These are phyloP conservation scores for Ormia ochracea DNA, from an alignment of 2,888 invertebrate species.

Conservation along the genomic window DNA sequence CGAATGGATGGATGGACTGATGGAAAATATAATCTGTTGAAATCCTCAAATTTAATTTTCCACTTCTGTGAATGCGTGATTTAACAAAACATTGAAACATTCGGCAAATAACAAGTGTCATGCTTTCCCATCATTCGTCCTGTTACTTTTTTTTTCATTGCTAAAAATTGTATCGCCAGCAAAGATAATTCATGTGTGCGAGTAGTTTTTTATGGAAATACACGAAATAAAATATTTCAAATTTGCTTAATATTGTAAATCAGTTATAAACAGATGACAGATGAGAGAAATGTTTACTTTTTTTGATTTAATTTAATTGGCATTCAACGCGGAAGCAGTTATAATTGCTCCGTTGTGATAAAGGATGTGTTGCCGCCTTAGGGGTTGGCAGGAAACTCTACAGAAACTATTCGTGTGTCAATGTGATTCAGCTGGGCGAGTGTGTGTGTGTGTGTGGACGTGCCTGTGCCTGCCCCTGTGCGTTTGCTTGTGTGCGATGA, in stretches of 20 bases:
- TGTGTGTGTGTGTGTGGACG: background rate
- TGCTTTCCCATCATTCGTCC: conserved; percentile 49
- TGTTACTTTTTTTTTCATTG: background rate
- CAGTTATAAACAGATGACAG: conserved; percentile 25
- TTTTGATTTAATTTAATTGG: conserved; percentile 43
- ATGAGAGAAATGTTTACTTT: background rate
- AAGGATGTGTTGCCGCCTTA: background rate
- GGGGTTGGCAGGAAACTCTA: conserved; percentile 30
- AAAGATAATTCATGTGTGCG: background rate
- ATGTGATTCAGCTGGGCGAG: too few relatives aligned
- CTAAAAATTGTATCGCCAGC: conserved; percentile 8
- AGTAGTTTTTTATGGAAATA: conserved; percentile 24
- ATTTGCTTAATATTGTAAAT: conserved; percentile 14
- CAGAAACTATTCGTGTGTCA: conserved; percentile 11
- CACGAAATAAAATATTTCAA: conserved; percentile 10
- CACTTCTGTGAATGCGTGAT: conserved; percentile 72
- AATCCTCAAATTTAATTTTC: conserved; percentile 77
- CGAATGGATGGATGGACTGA: conserved; percentile 12
- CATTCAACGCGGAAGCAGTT: conserved; percentile 20
- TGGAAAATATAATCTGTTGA: conserved; percentile 75
- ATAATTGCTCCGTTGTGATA: conserved; percentile 35
- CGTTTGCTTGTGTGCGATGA: conserved; percentile 20
- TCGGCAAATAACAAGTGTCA: conserved; percentile 51
- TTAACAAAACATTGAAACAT: conserved; percentile 51
- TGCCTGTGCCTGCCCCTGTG: background rate